Percentiles rank a stretch among this genome's conserved stretches.
Conservation (phyloP, 2,888 invertebrate species). For the Heliconius cydno region DNA sequence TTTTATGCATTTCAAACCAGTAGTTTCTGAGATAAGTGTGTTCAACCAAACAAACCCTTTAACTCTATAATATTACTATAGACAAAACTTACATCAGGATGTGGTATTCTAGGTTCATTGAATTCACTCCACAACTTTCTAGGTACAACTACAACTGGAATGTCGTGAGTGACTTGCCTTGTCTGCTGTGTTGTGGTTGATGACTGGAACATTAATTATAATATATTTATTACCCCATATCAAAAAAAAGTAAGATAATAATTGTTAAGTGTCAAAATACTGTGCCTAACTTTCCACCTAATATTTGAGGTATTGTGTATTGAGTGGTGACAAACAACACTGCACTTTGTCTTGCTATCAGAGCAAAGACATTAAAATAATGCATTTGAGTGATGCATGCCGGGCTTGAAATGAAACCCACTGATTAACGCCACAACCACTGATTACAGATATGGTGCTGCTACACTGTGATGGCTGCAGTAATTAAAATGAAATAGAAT, state of each 20-base stretch:
- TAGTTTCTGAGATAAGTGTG: not conserved
- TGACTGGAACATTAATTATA: slow-evolving; percentile 63
- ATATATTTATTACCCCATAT: too few species aligned
- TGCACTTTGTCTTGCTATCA: not conserved
- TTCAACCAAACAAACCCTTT: not conserved
- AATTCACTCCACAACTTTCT: slow-evolving; percentile 90
- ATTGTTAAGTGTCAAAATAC: too few species aligned
- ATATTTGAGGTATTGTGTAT: not conserved
- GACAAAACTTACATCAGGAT: slow-evolving; percentile 87
- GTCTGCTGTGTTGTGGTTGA: slow-evolving; percentile 85
- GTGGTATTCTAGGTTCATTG: slow-evolving; percentile 87
- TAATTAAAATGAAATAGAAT: too few species aligned
- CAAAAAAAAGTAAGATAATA: too few species aligned
- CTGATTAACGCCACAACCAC: not conserved
- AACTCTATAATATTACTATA: not conserved
- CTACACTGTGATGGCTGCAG: too few species aligned
- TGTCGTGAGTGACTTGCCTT: slow-evolving; percentile 90
- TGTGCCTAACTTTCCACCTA: too few species aligned
- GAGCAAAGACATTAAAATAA: not conserved
- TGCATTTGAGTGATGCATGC: not conserved
- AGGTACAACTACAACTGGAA: slow-evolving; percentile 91
- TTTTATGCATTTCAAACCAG: not conserved
- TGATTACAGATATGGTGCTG: not conserved
- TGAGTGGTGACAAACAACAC: not conserved
- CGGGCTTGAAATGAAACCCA: not conserved